A percentile compares a stretch with the other conserved stretches of the same genome.
These are phyloP conservation scores for Griposia aprilina DNA, from an alignment of 2,888 invertebrate species.

Conservation along the genomic window DNA sequence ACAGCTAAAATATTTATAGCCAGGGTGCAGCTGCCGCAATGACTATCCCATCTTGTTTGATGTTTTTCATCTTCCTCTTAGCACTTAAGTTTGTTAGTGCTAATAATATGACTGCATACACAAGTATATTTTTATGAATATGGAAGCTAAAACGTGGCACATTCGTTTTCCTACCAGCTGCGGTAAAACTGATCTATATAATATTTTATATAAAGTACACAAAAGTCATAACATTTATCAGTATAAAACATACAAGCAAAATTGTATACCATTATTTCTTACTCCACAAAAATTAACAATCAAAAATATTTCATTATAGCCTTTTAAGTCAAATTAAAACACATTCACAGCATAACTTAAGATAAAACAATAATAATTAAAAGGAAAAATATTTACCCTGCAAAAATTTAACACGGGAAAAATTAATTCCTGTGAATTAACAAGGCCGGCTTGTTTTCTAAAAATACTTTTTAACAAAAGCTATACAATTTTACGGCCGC, in stretches of 20 bases:
- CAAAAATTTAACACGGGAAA: conserved; percentile 31
- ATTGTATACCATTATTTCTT: background rate
- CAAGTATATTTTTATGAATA: conserved; percentile 24
- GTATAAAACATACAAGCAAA: background rate
- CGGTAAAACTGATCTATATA: background rate
- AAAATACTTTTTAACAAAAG: conserved; percentile 35
- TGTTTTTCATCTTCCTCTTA: conserved; percentile 6
- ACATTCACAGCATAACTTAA: conserved; percentile 27
- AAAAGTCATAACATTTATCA: background rate
- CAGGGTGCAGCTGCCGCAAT: conserved; percentile 13
- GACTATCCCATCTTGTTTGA: background rate
- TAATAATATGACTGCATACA: background rate
- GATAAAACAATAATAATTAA: conserved; percentile 44
- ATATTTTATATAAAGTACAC: background rate
- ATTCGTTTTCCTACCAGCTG: background rate
- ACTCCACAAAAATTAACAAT: conserved; percentile 15
- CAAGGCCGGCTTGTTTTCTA: conserved; percentile 38
- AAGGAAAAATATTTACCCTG: conserved; percentile 7
- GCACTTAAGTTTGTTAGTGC: conserved; percentile 27
- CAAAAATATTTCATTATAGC: conserved; percentile 14
- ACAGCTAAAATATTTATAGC: background rate
- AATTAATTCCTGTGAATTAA: conserved; percentile 47
- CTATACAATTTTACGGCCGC: conserved; percentile 54
- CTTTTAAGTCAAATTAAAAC: conserved; percentile 33
- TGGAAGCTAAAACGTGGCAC: background rate